These are phyloP conservation scores for Aleiodes alternator DNA, from an alignment of 2,888 invertebrate species.

Conservation along the genomic window DNA sequence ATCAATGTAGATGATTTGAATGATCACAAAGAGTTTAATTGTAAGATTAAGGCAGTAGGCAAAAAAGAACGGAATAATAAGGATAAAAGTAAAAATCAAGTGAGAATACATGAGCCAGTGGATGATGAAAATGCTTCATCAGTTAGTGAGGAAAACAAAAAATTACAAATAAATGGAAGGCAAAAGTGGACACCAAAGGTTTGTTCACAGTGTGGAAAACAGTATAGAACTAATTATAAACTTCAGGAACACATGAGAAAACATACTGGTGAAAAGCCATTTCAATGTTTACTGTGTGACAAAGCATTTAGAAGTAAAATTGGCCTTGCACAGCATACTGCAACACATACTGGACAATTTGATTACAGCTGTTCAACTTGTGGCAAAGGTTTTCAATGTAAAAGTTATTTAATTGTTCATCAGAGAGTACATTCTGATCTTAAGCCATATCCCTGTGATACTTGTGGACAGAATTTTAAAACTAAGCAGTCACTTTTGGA, in stretches of 20 bases:
- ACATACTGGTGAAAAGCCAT: constrained; percentile 80
- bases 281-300: constrained; percentile 78
- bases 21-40: constrained; percentile 67
- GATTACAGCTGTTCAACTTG: constrained; percentile 79
- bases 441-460: constrained; percentile 79
- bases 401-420: constrained; percentile 79
- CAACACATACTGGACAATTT: constrained; percentile 79
- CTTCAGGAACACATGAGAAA: constrained; percentile 79
- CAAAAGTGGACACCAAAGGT: constrained; percentile 76
- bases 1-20: constrained; percentile 75
- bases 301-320: constrained; percentile 80
- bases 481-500: constrained; percentile 79
- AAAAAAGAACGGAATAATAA: constrained; percentile 51
- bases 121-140: background rate
- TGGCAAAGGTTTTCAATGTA: constrained; percentile 80
- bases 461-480: constrained; percentile 79
- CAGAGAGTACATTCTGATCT: constrained; percentile 79
- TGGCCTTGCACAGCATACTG: constrained; percentile 79
- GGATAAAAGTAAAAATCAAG: constrained; percentile 50
- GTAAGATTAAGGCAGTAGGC: constrained; percentile 33
- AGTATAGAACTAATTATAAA: constrained; percentile 79
- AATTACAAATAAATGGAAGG: constrained; percentile 67
- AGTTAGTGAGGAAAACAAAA: constrained; percentile 54
- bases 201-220: constrained; percentile 79
- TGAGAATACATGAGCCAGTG: background rate